Evolutionary conservation across 2,888 invertebrate genomes (phyloP).

Genomic region (Brachyptera risi): DNA sequence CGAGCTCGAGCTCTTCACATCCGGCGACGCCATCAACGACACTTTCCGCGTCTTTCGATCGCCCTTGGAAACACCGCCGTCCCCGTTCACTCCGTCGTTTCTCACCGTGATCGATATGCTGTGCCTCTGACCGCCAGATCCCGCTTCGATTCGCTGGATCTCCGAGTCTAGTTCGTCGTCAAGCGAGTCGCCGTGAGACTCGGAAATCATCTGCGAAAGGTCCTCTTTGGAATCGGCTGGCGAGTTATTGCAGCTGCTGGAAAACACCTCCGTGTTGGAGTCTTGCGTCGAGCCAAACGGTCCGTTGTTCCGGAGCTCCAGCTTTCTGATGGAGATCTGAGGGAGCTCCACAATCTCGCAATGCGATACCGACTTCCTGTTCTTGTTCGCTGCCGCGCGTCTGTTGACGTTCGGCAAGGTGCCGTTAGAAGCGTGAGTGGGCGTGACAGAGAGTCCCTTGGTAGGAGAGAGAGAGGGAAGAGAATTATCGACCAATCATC

Average conservation of each 20-base stretch:
- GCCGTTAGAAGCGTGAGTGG: too few species aligned
- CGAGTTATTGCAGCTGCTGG: too few species aligned
- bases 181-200: not conserved
- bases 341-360: not conserved
- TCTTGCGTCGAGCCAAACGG: not conserved
- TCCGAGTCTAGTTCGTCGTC: not conserved
- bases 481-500: too few species aligned
- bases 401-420: not conserved
- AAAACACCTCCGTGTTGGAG: not conserved
- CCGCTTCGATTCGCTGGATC: slow-evolving; percentile 1
- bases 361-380: not conserved
- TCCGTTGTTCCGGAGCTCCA: too few species aligned
- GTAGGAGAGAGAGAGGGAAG: too few species aligned
- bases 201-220: not conserved
- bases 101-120: not conserved
- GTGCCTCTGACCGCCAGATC: not conserved
- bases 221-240: too few species aligned
- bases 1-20: not conserved
- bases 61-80: too few species aligned
- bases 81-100: not conserved
- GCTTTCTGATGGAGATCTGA: not conserved
- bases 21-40: not conserved
- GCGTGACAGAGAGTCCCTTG: too few species aligned
- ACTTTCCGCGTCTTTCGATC: too few species aligned
- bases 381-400: not conserved